phyloP scores from a whole-genome alignment of 2,888 invertebrate genomes.

The Pheosia tremula region DNA sequence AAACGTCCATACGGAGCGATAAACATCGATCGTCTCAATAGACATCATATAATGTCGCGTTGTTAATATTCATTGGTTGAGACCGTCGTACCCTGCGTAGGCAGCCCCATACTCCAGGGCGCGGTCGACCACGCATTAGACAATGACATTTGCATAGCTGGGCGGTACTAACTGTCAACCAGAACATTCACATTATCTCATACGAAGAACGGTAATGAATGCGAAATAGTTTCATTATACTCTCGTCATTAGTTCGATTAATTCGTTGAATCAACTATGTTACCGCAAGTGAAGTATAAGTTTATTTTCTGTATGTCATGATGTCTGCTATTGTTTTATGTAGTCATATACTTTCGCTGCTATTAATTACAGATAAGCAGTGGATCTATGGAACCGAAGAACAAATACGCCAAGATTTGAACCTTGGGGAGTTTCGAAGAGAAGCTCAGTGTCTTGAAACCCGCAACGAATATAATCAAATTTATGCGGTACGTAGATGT shows the following conservation, averaged over 20 bases:
- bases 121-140: constrained; percentile 74
- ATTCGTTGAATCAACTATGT: constrained; percentile 38
- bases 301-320: constrained; percentile 1
- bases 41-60: constrained; percentile 56
- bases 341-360: constrained; percentile 9
- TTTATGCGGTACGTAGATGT: too few species aligned
- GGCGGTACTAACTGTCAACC: constrained; percentile 80
- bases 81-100: constrained; percentile 70
- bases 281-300: constrained; percentile 7
- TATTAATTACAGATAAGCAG: too few species aligned
- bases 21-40: constrained; percentile 52
- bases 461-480: too few species aligned
- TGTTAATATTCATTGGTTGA: constrained; percentile 78
- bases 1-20: constrained; percentile 50
- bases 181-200: constrained; percentile 80
- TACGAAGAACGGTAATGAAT: constrained; percentile 65
- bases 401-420: too few species aligned
- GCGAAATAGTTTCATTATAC: constrained; percentile 68
- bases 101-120: constrained; percentile 64
- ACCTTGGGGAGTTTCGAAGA: too few species aligned
- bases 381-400: too few species aligned
- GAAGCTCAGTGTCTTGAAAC: too few species aligned
- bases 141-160: constrained; percentile 81
- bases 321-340: background rate
- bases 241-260: constrained; percentile 48